Conservation (phyloP, 2,888 invertebrate species). For the Agrochola lychnidis region DNA sequence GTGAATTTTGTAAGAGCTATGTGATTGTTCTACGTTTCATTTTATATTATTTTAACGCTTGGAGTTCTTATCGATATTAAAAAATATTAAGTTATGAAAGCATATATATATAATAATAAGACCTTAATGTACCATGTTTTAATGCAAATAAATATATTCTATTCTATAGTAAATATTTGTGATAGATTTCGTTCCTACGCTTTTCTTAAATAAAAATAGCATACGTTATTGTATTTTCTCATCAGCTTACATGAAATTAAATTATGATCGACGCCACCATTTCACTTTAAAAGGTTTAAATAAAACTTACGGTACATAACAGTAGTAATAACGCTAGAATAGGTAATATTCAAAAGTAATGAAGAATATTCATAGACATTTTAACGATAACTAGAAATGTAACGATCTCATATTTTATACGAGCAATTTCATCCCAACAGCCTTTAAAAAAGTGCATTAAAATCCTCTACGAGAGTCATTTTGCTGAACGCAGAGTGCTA, state of each 20-base stretch:
- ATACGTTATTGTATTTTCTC: not conserved
- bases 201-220: not conserved
- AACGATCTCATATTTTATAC: constrained; percentile 55
- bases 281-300: constrained; percentile 29
- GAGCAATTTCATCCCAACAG: constrained; percentile 45
- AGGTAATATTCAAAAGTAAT: constrained; percentile 49
- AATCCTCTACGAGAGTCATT: constrained; percentile 39
- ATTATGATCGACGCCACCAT: not conserved
- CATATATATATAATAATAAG: not conserved
- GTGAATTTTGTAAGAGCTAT: constrained; percentile 31
- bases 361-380: constrained; percentile 54
- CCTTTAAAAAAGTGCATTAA: constrained; percentile 55
- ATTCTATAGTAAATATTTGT: constrained; percentile 4
- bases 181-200: not conserved
- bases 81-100: not conserved
- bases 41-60: not conserved
- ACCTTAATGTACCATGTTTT: no score
- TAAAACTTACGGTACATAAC: constrained; percentile 9
- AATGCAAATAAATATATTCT: no score
- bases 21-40: not conserved
- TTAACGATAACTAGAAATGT: constrained; percentile 35
- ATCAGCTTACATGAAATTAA: not conserved
- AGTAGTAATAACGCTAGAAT: constrained; percentile 39
- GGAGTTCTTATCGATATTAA: not conserved
- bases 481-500: constrained; percentile 15